Evolutionary conservation across 2,113 vertebrate genomes (phyloP).

Genomic region (Shinisaurus crocodilurus): DNA sequence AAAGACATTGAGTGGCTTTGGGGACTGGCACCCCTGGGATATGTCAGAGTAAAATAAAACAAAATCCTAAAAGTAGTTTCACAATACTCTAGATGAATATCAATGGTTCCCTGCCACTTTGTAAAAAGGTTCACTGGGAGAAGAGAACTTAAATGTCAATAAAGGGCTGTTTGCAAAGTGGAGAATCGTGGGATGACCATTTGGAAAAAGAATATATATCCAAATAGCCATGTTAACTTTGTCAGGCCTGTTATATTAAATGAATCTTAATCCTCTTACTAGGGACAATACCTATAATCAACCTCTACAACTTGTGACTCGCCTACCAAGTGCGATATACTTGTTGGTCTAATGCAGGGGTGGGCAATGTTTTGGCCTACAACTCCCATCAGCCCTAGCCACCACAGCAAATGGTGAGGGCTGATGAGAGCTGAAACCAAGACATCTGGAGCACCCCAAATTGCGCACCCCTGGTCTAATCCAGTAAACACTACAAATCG

Average conservation of each 20-base stretch:
- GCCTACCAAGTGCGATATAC: too few relatives aligned
- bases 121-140: neutral
- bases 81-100: slow-evolving; percentile 6
- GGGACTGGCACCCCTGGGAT: slow-evolving; percentile 5
- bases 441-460: too few relatives aligned
- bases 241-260: neutral
- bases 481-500: neutral
- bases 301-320: too few relatives aligned
- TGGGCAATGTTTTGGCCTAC: too few relatives aligned
- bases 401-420: too few relatives aligned
- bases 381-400: too few relatives aligned
- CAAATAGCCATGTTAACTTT: neutral
- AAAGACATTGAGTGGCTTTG: slow-evolving; percentile 25
- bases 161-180: neutral
- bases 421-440: too few relatives aligned
- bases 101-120: slow-evolving; percentile 20
- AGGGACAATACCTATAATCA: neutral
- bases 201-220: neutral
- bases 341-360: too few relatives aligned
- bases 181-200: neutral
- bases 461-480: neutral
- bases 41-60: slow-evolving; percentile 28
- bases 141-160: neutral
- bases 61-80: neutral
- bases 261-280: neutral